Base-by-base conservation (phyloP, 2,888 invertebrate species). In the Molorchus minor region DNA sequence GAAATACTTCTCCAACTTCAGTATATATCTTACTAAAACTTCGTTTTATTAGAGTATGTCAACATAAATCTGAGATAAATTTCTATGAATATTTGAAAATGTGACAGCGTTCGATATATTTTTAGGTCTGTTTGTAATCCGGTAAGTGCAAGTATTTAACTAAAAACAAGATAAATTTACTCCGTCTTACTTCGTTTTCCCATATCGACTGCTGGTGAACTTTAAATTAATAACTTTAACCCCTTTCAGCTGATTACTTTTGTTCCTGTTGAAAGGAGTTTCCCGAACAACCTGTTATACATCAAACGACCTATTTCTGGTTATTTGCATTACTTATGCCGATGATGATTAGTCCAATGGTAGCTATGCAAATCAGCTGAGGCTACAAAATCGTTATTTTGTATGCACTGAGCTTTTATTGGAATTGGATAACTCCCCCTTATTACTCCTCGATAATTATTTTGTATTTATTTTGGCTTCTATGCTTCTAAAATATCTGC, bases 161-260 rank as follows among this genome's bases (percentile, higher is more conserved):
- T 25, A 25, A 25, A 25, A 25, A 25, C 4, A 5, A 8, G 25
- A 25, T 25, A 25, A 25, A 25, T 3, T 8, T 8, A 8, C 3
- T 25, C 25, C 25, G 3, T 25, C 25, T 25, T 25, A 25, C 25
- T 25, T 25, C 25, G 4, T 25, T n/a, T 25, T 5, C 17, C 45
- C 3, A 3, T 29, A 30, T 45, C 30, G 30, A 45, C 30, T 15
- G 15, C 17, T 17, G 29, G 10, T 30, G 29, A 45, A 45, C 45
- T 45, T 44, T 44, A 29, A 25, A 44, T 25, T 33, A 45, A 33
- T 45, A 45, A 17, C 17, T 45, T 33, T 45, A 30, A 33, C 45
- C 10, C 45, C 33, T 45, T 45, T 45, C 30, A 33, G 30, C 33
- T 45, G 45, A 45, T 45, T 45, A 33, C 33, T 45, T 45, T 45